Conservation (phyloP, 2,113 vertebrate species). For the Mesitornis unicolor region DNA sequence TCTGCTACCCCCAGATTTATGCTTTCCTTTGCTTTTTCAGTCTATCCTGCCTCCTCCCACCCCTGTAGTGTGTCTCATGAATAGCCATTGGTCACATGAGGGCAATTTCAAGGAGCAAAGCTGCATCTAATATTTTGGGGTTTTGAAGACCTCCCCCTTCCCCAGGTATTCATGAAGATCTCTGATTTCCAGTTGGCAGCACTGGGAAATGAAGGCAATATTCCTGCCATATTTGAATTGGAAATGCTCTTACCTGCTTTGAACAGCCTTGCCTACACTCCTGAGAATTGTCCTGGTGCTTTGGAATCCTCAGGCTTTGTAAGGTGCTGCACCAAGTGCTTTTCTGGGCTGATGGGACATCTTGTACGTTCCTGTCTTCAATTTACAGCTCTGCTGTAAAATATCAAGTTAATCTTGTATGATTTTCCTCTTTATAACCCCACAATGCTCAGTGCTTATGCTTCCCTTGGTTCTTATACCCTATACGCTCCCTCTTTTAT, state of each 20-base stretch:
- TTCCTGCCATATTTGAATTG: accelerated
- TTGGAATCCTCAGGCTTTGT: not conserved
- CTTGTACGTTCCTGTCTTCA: not conserved
- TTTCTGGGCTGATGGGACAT: not conserved
- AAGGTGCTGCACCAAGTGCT: accelerated
- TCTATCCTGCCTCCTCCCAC: not conserved
- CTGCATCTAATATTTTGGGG: not conserved
- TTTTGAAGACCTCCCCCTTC: not conserved
- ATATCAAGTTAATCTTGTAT: not conserved
- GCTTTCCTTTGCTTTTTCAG: not conserved
- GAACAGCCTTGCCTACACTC: not conserved
- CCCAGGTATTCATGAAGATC: not conserved
- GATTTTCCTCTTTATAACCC: not conserved
- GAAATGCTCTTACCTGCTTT: not conserved
- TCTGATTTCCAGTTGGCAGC: not conserved
- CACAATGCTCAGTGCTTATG: not conserved
- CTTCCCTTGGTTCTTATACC: not conserved
- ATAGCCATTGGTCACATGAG: accelerated
- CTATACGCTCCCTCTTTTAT: not conserved
- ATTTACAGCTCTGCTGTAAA: not conserved
- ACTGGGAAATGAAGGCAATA: not conserved
- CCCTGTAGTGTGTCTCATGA: accelerated
- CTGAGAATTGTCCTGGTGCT: not conserved
- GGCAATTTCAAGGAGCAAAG: not conserved
- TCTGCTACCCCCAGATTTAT: not conserved